Conservation (phyloP, 2,797 vertebrate genomes). For the Phalanger gymnotis region DNA sequence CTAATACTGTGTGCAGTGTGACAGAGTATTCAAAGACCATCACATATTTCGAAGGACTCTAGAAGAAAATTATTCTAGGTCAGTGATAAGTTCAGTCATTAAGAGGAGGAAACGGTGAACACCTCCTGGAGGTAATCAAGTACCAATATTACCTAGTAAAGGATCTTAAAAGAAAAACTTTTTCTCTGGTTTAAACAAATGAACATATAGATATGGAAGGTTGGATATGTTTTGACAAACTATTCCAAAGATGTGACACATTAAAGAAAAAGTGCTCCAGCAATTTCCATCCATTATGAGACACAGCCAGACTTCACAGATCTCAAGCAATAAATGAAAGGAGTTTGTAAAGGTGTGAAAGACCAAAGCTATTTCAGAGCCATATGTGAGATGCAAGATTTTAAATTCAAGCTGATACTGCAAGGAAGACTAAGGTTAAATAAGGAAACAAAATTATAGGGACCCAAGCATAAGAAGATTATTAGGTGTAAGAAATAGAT, state of each 20-base stretch:
- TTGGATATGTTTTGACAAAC: constrained; percentile 50
- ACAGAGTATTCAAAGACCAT: not conserved
- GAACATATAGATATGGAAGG: constrained; percentile 58
- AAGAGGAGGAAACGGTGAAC: not conserved
- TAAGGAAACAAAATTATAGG: constrained; percentile 31
- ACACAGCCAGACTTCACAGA: constrained; percentile 11
- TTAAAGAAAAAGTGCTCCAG: not conserved
- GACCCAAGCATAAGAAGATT: constrained; percentile 15
- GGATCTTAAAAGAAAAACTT: constrained; percentile 47
- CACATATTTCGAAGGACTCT: not conserved
- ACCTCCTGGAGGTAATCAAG: constrained; percentile 44
- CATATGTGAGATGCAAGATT: constrained; percentile 31
- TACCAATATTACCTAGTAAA: constrained; percentile 26
- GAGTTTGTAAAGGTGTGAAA: constrained; percentile 9
- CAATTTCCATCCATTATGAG: not conserved
- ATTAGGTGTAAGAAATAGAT: not conserved
- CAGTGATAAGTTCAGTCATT: not conserved
- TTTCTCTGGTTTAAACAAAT: constrained; percentile 52
- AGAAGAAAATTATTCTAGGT: constrained; percentile 7
- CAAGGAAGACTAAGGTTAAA: constrained; percentile 35
- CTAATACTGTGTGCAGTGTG: not conserved
- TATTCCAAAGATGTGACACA: constrained; percentile 19
- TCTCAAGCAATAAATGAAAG: constrained; percentile 41
- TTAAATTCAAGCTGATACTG: constrained; percentile 30
- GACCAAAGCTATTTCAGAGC: constrained; percentile 19